phyloP scores from a whole-genome alignment of 2,888 invertebrate species.

The Pseudeuparius sepicola region DNA sequence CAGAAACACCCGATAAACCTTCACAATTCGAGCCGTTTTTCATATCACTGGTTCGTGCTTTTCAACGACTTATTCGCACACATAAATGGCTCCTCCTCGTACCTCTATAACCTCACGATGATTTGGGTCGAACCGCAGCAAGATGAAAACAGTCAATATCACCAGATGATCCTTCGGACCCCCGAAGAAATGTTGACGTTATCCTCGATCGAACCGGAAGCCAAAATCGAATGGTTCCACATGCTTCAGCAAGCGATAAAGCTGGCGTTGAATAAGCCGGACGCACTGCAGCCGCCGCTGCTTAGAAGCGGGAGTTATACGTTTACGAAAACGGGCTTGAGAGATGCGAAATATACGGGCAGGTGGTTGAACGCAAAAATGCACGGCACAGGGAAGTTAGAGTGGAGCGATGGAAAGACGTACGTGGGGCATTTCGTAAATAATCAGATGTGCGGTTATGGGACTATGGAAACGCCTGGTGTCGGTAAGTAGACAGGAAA shows the following conservation, averaged over 20 bases:
- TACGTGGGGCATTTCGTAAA: conserved; percentile 75
- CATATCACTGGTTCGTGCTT: conserved; percentile 70
- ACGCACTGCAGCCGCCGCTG: conserved; percentile 56
- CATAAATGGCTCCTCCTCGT: conserved; percentile 55
- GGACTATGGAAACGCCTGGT: conserved; percentile 56
- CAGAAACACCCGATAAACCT: conserved; percentile 58
- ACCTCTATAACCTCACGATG: conserved; percentile 57
- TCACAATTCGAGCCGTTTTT: conserved; percentile 61
- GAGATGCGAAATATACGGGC: conserved; percentile 71
- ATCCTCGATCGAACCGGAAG: conserved; percentile 53
- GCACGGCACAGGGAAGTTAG: conserved; percentile 73
- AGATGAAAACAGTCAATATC: conserved; percentile 53
- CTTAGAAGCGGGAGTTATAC: conserved; percentile 65
- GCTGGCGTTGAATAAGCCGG: conserved; percentile 51
- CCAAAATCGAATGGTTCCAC: conserved; percentile 73
- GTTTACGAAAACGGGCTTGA: conserved; percentile 62
- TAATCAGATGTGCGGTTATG: conserved; percentile 63
- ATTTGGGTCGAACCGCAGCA: conserved; percentile 70
- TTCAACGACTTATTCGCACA: conserved; percentile 76
- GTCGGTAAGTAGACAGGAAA: conserved; percentile 44
- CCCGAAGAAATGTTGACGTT: conserved; percentile 71
- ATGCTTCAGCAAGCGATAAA: conserved; percentile 65
- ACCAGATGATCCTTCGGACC: conserved; percentile 58
- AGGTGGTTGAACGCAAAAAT: conserved; percentile 75
- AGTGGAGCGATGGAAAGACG: conserved; percentile 70